Base-by-base conservation (phyloP, 2,888 invertebrate species). In the Epiblema foenella region DNA sequence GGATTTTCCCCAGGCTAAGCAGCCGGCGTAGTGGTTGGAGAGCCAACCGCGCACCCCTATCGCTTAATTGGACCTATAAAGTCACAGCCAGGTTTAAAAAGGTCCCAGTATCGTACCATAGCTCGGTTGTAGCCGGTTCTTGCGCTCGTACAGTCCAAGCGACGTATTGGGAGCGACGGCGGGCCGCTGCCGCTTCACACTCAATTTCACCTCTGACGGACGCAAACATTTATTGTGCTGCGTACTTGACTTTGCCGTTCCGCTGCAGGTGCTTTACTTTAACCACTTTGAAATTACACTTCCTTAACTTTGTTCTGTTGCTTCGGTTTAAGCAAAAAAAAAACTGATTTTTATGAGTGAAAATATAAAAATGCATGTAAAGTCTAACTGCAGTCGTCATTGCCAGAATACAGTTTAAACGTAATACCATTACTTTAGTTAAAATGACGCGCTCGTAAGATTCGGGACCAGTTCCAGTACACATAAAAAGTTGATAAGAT, bases 151-250 rank as follows among this genome's bases (percentile, higher is more conserved):
- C 89, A 85, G 90, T 78, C 86, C 86, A 84, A 86, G 84, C 89
- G 91, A 91, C 89, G 89, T 90, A 93, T 90, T 92, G 90, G 91
- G 93, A 92, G 91, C 93, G 93, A 93, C 91, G 91, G 88, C 89
- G 87, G 81, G 87, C 88, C 91, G 88, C 93, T 92, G 93, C 91
- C 87, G 90, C 91, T 91, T 93, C 92, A 92, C 93, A 93, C 90
- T 91, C 92, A 93, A 93, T 93, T 93, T 93, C 93, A 92, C 91
- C 91, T 92, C 87, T 93, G 93, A 93, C 87, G 90, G 93, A 93
- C 93, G 88, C 91, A 88, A 89, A 92, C 93, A 92, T 90, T 90
- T 85, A 93, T 93, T 89, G 87, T 84, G 82, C 87, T 86, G 81
- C 82, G 84, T 88, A 90, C 90, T 90, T 89, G 80, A 84, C 83